phyloP scores from a whole-genome alignment of 2,888 invertebrate species.

The Diaperis boleti region DNA sequence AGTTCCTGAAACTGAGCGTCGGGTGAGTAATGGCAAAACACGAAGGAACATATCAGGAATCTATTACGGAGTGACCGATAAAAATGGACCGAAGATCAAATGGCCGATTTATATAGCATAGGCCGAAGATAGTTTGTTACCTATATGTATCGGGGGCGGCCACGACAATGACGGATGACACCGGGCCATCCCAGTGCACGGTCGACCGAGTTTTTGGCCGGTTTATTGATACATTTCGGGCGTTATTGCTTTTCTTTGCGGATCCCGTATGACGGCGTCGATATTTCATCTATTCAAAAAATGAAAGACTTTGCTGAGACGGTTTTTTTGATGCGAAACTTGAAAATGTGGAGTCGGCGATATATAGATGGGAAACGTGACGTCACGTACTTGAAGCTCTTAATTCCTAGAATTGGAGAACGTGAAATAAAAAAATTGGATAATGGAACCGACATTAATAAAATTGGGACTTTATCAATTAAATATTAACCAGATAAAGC shows the following conservation, averaged over 20 bases:
- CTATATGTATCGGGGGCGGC: slow-evolving; percentile 57
- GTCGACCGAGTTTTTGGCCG: slow-evolving; percentile 51
- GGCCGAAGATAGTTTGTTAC: slow-evolving; percentile 56
- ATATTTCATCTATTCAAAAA: slow-evolving; percentile 49
- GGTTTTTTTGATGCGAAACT: too few relatives aligned
- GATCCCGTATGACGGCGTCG: slow-evolving; percentile 45
- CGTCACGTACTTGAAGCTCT: too few relatives aligned
- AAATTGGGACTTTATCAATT: too few relatives aligned
- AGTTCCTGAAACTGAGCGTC: slow-evolving; percentile 47
- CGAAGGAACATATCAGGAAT: slow-evolving; percentile 56
- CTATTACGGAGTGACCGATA: slow-evolving; percentile 58
- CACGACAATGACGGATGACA: slow-evolving; percentile 57
- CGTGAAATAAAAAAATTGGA: too few relatives aligned
- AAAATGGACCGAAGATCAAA: slow-evolving; percentile 59
- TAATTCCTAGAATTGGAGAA: too few relatives aligned
- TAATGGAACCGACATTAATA: too few relatives aligned
- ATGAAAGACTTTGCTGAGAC: too few relatives aligned
- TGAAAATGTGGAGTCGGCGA: too few relatives aligned
- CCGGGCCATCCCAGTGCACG: slow-evolving; percentile 50
- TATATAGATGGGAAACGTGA: too few relatives aligned
- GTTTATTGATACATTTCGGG: slow-evolving; percentile 54
- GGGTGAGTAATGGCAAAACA: slow-evolving; percentile 54
- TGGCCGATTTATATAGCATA: slow-evolving; percentile 58
- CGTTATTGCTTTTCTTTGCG: slow-evolving; percentile 55
- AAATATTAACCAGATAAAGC: too few relatives aligned